Evolutionary conservation across 2,888 invertebrate genomes (phyloP).

Genomic region (Acleris holmiana): DNA sequence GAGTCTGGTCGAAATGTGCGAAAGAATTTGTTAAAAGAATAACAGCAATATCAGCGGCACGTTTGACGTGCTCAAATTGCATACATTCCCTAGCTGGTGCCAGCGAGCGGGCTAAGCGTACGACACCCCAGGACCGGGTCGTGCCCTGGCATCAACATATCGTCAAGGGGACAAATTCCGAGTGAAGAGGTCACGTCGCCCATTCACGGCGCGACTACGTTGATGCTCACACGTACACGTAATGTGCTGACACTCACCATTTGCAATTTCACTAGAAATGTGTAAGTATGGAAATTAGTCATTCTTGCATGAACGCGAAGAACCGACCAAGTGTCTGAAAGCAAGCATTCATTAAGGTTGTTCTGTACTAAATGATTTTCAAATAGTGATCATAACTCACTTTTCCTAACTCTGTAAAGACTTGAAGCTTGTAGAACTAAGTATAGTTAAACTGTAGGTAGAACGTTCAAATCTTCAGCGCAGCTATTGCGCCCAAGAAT

Average conservation of each 20-base stretch:
- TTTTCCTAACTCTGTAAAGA: too few relatives aligned
- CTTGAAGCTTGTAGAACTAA: too few relatives aligned
- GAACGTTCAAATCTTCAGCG: too few relatives aligned
- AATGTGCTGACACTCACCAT: constrained; percentile 26
- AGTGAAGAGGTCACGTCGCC: constrained; percentile 35
- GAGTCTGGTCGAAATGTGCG: too few relatives aligned
- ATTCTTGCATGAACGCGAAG: too few relatives aligned
- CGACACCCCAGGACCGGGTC: constrained; percentile 51
- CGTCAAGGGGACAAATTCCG: constrained; percentile 51
- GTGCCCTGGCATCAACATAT: constrained; percentile 66
- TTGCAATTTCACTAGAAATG: constrained; percentile 23
- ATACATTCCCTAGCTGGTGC: background rate
- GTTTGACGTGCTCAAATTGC: background rate
- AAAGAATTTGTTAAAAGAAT: too few relatives aligned
- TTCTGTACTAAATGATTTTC: too few relatives aligned
- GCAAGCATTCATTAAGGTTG: too few relatives aligned
- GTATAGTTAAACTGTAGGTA: too few relatives aligned
- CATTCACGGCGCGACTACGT: constrained; percentile 43
- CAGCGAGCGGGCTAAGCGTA: constrained; percentile 14
- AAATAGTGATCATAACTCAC: too few relatives aligned
- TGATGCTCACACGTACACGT: constrained; percentile 42
- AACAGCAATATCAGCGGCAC: background rate
- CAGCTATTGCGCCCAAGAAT: too few relatives aligned
- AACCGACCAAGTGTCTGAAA: too few relatives aligned
- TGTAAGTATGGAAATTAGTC: background rate